A percentile compares a stretch with the other conserved stretches of the same genome.
Evolutionary conservation across 2,888 invertebrate genomes (phyloP).

Genomic region (Lordiphosa fenestrarum): DNA sequence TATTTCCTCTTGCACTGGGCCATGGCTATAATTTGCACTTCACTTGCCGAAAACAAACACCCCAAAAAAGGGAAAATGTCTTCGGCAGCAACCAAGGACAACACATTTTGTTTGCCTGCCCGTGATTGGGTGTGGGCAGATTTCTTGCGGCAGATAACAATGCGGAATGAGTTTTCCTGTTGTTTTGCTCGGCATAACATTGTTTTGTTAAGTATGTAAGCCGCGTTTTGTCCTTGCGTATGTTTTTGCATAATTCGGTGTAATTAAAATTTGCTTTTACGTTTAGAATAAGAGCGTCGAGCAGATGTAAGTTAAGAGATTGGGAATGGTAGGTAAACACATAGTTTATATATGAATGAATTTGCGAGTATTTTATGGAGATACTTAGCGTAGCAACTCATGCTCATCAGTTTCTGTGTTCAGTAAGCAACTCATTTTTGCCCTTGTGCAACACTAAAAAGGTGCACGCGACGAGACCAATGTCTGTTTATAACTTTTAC

Average conservation of each 20-base stretch:
- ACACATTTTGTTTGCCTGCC: constrained; percentile 17
- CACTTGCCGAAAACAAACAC: constrained; percentile 47
- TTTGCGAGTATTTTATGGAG: no score
- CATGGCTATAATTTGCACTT: constrained; percentile 64
- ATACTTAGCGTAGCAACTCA: no score
- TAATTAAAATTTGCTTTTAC: constrained; percentile 26
- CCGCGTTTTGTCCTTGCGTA: constrained; percentile 38
- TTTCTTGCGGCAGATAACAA: constrained; percentile 16
- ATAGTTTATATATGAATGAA: no score
- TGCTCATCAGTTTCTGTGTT: no score
- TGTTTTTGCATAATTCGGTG: constrained; percentile 50
- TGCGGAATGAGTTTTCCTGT: constrained; percentile 26
- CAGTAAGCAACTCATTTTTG: no score
- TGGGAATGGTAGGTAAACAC: no score
- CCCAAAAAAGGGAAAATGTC: constrained; percentile 20
- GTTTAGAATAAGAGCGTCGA: constrained; percentile 5
- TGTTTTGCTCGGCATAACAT: constrained; percentile 6
- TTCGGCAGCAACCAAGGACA: constrained; percentile 39
- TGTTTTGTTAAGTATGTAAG: constrained; percentile 23
- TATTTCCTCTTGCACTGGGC: constrained; percentile 36
- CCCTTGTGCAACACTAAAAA: no score
- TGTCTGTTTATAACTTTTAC: no score
- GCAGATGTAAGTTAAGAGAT: constrained; percentile 2
- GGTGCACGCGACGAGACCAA: no score
- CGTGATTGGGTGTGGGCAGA: constrained; percentile 20